Percentiles rank a stretch among this genome's conserved stretches.
Evolutionary conservation across 1,140 invertebrate genomes (phyloP).

Genomic region (Diachasma alloeum): DNA sequence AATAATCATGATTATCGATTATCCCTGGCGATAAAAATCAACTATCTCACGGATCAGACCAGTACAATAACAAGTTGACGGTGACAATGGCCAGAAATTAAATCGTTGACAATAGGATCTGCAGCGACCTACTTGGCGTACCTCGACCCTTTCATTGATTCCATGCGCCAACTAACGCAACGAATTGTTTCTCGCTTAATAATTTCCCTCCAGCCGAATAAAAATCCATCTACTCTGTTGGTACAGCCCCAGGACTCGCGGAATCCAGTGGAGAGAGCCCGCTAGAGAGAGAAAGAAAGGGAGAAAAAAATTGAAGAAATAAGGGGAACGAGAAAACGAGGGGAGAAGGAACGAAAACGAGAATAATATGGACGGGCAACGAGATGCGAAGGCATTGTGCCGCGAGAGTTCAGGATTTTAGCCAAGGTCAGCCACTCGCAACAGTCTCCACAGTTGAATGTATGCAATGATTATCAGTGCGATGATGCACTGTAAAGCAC

Average conservation of each 20-base stretch:
- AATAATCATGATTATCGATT: background rate
- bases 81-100: conserved; percentile 18
- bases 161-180: conserved; percentile 42
- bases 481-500: background rate
- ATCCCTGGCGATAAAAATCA: background rate
- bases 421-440: conserved; percentile 45
- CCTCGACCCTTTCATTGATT: conserved; percentile 64
- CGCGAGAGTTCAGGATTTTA: conserved; percentile 38
- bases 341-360: conserved; percentile 33
- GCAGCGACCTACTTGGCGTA: conserved; percentile 63
- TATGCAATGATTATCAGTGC: background rate
- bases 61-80: background rate
- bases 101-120: conserved; percentile 58
- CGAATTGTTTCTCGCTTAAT: conserved; percentile 11
- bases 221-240: no score
- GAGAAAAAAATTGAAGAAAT: background rate
- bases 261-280: no score
- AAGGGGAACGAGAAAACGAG: background rate
- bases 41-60: background rate
- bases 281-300: background rate
- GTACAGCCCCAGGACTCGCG: no score
- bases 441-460: background rate
- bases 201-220: conserved; percentile 41
- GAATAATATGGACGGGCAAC: conserved; percentile 24
- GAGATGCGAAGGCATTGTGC: conserved; percentile 37